phyloP scores from a whole-genome alignment of 2,797 vertebrate species.

The Acanthornis magna region DNA sequence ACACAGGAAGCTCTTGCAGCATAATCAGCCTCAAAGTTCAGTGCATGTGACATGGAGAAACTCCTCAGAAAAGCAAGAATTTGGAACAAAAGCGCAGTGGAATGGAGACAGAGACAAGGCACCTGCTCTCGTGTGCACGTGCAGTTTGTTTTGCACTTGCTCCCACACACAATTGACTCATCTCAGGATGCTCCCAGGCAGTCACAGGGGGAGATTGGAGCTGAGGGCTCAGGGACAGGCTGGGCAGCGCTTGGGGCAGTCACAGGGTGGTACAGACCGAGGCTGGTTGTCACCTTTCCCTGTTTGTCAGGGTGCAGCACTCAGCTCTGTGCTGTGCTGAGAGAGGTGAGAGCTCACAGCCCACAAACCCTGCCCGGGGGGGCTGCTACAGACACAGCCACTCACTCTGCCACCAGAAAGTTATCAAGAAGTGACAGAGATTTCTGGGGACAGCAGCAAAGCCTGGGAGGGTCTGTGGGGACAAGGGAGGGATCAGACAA shows the following conservation, averaged over 20 bases:
- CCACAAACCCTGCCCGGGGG: neutral
- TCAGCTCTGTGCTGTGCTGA: neutral
- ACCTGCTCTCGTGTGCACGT: neutral
- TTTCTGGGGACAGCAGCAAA: neutral
- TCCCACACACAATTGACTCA: neutral
- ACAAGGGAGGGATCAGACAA: neutral
- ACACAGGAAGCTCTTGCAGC: neutral
- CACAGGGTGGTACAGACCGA: rapidly evolving
- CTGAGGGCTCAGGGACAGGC: neutral
- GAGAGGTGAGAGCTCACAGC: neutral
- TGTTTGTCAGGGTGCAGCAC: neutral
- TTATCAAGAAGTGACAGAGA: neutral
- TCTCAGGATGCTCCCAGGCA: neutral
- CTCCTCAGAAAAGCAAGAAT: neutral
- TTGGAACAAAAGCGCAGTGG: neutral
- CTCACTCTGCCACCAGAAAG: neutral
- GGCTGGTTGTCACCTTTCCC: neutral
- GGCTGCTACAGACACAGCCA: neutral
- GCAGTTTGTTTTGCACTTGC: neutral
- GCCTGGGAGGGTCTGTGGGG: neutral
- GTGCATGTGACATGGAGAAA: neutral
- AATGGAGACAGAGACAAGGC: neutral
- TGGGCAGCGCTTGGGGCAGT: neutral
- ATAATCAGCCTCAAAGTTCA: neutral
- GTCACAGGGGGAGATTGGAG: neutral